phyloP scores from a whole-genome alignment of 2,113 vertebrate species.

The Tretioscincus oriximinensis region DNA sequence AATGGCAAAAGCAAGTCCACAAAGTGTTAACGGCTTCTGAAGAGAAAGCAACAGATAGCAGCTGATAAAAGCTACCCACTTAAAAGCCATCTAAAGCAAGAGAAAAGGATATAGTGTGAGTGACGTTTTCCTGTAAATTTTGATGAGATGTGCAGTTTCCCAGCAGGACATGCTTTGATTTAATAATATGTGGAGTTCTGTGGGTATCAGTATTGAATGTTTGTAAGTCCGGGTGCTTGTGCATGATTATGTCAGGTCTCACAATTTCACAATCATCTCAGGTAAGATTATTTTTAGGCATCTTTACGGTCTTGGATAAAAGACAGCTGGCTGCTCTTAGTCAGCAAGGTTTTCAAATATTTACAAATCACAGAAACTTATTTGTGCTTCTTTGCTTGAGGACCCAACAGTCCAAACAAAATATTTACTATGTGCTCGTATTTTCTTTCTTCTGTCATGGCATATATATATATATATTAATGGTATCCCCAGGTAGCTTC shows the following conservation, averaged over 20 bases:
- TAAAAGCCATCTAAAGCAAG: too few species aligned
- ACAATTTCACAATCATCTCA: not conserved
- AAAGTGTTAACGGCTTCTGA: too few species aligned
- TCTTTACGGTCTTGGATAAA: not conserved
- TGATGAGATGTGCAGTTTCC: too few species aligned
- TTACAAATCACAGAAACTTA: not conserved
- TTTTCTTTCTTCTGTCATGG: not conserved
- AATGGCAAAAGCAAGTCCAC: too few species aligned
- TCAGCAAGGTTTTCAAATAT: not conserved
- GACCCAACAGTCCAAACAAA: not conserved
- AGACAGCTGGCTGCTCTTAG: not conserved
- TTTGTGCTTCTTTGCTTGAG: not conserved
- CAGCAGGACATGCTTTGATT: too few species aligned
- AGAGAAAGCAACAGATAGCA: too few species aligned
- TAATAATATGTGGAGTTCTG: too few species aligned
- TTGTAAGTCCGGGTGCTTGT: too few species aligned
- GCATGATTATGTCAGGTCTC: not conserved
- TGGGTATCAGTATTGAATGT: too few species aligned
- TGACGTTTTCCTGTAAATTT: too few species aligned
- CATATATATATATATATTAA: not conserved
- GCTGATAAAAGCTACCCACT: too few species aligned
- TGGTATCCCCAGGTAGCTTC: not conserved
- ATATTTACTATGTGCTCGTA: not conserved
- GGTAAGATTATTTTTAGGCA: not conserved
- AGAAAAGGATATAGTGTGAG: too few species aligned